Base-by-base conservation (phyloP, 1,140 invertebrate genomes). In the Nymphalis io region DNA sequence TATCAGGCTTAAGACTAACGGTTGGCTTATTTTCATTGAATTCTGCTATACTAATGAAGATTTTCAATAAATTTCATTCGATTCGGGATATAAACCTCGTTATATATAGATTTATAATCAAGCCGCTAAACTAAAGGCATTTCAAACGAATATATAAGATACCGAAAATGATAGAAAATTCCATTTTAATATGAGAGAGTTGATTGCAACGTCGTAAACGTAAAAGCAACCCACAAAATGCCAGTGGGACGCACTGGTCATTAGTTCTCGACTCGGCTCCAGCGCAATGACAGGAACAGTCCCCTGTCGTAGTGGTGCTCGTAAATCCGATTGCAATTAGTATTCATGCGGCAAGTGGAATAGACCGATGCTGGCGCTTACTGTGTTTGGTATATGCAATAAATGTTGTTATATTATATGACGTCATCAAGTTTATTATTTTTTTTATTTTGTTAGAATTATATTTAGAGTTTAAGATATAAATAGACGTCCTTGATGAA, bases 291-390 rank as follows among this genome's bases (percentile, higher is more conserved):
- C 62, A 57, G 20, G 18, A 42, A 33, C 51, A 57, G 51, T 20
- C 51, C 33, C 33, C 27, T 53, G 27, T 21, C 62, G 62, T 38
- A 21, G 48, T 33, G 33, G 48, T 20, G 51, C 48, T 21, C 62
- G 62, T 64, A 64, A 64, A 64, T 64, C 51, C 48, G 51, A 64
- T 64, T 42, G 62, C 62, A 64, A 64, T 64, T 64, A 64, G 62
- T 64, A 64, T 64, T 64, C 62, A 64, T 55, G 46, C 51, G 15
- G 51, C 51, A 55, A 42, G 51, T 53, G 62, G 48, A 40, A 55
- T 53, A 40, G 16, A 63, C 61, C 33, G n/a, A 55, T 11, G 21
- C 11, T 16, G 18, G 16, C 23, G 46, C 53, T 42, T 20, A 55
- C 20, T 64, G 48, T 20, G 20, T 64, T 55, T 64, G 48, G 55